phyloP scores from a whole-genome alignment of 2,797 vertebrate species.

The Eurystomus glaucurus region DNA sequence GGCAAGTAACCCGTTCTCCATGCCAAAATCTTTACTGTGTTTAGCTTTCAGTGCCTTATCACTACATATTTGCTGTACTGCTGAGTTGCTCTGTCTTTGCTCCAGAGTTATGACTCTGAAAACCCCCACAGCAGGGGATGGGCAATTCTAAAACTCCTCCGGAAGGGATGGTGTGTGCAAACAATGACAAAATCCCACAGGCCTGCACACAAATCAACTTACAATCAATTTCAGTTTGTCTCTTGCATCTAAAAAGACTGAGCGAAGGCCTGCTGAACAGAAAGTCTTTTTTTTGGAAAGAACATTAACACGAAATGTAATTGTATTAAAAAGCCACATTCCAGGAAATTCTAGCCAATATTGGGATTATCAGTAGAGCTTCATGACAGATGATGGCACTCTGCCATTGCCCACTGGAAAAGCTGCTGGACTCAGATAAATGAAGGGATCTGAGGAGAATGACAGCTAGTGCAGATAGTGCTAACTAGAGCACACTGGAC shows the following conservation, averaged over 20 bases:
- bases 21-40: neutral
- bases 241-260: neutral
- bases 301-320: fast-evolving
- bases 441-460: neutral
- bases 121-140: neutral
- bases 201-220: neutral
- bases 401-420: neutral
- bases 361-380: neutral
- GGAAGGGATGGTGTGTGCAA: neutral
- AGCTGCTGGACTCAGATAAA: neutral
- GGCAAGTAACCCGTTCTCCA: neutral
- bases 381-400: neutral
- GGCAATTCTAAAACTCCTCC: neutral
- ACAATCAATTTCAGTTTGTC: neutral
- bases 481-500: neutral
- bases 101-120: neutral
- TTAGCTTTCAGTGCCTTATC: neutral
- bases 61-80: neutral
- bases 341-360: neutral
- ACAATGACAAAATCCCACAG: neutral
- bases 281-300: neutral
- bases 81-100: neutral
- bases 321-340: neutral
- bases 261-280: neutral
- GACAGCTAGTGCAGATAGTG: neutral